Evolutionary conservation across 1,140 invertebrate genomes (phyloP).

Genomic region (Drosophila saltans): DNA sequence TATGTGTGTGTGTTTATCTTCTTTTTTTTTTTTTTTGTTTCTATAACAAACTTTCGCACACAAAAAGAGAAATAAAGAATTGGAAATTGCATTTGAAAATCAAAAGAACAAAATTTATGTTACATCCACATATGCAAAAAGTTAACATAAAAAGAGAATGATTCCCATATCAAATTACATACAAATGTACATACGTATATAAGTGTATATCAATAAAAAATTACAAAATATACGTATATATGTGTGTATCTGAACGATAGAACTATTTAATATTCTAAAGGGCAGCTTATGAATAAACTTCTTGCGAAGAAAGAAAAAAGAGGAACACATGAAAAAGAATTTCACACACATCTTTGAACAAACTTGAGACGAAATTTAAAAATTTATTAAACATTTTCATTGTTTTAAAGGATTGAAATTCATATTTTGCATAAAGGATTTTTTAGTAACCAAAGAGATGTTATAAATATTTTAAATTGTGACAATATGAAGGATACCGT

Average conservation of each 20-base stretch:
- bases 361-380: no score
- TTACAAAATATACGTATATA: neutral
- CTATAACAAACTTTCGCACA: neutral
- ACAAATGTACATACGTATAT: neutral
- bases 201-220: neutral
- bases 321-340: neutral
- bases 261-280: constrained; percentile 7
- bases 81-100: constrained; percentile 10
- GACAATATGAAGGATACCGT: no score
- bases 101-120: constrained; percentile 11
- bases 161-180: neutral
- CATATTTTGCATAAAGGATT: no score
- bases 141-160: neutral
- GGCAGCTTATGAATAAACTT: neutral
- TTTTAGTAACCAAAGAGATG: no score
- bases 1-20: neutral
- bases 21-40: neutral
- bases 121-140: neutral
- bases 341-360: neutral
- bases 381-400: no score
- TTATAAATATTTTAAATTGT: no score
- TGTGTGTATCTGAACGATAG: neutral
- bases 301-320: neutral
- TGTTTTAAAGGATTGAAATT: no score
- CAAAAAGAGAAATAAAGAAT: constrained; percentile 3